Evolutionary conservation across 2,888 invertebrate species (phyloP), one percentile per base, ranked within the genome.

Genomic region (Pantelozetes paolii): DNA sequence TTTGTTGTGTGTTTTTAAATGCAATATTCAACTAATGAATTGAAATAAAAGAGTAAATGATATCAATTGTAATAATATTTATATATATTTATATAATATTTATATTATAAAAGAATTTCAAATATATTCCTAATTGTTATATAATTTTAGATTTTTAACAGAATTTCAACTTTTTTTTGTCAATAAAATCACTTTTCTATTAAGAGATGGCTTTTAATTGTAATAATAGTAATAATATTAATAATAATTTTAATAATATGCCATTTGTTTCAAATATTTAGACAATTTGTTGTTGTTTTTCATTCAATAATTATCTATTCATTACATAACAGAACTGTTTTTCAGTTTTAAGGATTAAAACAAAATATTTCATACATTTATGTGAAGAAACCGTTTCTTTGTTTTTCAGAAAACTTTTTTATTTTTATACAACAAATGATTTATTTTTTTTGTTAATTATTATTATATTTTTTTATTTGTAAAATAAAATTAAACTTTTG

Each of bases 91-190:
- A 67, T 67, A 23, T 67, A 23, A 69, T 42, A 42, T 69, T n/a
- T n/a, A n/a, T n/a, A n/a, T n/a, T n/a, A 69, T 69, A 69, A 69
- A 69, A 42, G 69, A 69, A 69, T 42, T 69, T 42, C 26, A 28
- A 42, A 69, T 69, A 42, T 64, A 64, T 36, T 40, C 36, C 32
- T 64, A 64, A 64, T 36, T 32, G 28, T 57, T 30, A 57, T 57
- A 57, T 57, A 57, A 18, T 11, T 45, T n/a, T 48, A 48, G 48
- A 48, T 48, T 48, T 48, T 57, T 57, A 30, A 28, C 28, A 30
- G 30, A 57, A 15, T 57, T 57, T 30, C 15, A 30, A 28, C 13
- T 1, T 1, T 57, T n/a, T 26, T 13, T 9, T 45, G 45, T 23
- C 3, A 54, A 26, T 54, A 8, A 54, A 54, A 26, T 45, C 54